phyloP scores from a whole-genome alignment of 2,113 vertebrate species.

The Ageneiosus marmoratus region DNA sequence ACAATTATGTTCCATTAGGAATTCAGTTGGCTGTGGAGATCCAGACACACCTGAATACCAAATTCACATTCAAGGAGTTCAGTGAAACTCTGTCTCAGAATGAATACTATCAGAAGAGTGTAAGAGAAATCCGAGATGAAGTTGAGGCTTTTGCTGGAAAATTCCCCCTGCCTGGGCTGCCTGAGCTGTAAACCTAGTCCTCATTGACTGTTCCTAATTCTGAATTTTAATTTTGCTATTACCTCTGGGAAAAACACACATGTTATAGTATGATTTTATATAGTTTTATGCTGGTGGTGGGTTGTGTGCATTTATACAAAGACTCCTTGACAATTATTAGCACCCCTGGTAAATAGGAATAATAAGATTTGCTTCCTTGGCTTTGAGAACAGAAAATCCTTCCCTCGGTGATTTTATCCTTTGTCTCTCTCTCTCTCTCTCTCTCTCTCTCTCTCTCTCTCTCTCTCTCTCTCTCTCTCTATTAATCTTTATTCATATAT shows the following conservation, averaged over 20 bases:
- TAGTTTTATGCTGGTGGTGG: background rate
- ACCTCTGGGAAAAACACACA: background rate
- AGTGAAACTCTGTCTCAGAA: conserved; percentile 77
- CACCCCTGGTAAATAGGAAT: too few relatives aligned
- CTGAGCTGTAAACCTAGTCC: conserved; percentile 73
- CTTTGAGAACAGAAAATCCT: too few relatives aligned
- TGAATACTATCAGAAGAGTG: conserved; percentile 70
- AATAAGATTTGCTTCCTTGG: too few relatives aligned
- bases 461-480: too few relatives aligned
- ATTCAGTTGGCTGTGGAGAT: conserved; percentile 86
- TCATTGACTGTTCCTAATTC: background rate
- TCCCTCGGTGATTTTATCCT: too few relatives aligned
- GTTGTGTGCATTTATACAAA: too few relatives aligned
- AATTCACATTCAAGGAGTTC: conserved; percentile 86
- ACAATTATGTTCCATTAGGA: conserved; percentile 63
- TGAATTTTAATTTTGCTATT: background rate
- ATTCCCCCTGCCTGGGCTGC: conserved; percentile 88
- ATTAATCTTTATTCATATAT: too few relatives aligned
- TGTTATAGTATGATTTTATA: background rate
- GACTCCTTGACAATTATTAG: too few relatives aligned
- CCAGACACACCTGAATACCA: conserved; percentile 79
- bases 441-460: too few relatives aligned
- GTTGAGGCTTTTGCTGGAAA: conserved; percentile 83
- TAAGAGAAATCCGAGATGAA: conserved; percentile 74
- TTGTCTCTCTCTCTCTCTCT: too few relatives aligned